These are phyloP conservation scores for Coregonus sp. DNA, from an alignment of 2,797 vertebrate genomes.

Conservation along the genomic window DNA sequence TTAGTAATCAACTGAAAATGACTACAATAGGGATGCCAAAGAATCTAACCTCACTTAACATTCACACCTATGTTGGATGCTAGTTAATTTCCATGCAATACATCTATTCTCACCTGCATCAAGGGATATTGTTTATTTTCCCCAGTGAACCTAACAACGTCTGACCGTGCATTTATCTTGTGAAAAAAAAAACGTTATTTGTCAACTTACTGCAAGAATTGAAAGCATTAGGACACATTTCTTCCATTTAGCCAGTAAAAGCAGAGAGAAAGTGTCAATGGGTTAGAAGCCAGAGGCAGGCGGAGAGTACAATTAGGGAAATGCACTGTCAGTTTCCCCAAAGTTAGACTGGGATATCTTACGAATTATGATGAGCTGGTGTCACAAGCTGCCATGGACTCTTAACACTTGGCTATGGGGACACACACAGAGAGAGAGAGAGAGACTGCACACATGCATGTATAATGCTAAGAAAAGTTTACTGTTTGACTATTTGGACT, in stretches of 20 bases:
- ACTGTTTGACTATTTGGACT: neutral
- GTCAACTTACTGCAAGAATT: neutral
- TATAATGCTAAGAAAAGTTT: neutral
- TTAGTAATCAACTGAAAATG: neutral
- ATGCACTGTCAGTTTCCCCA: neutral
- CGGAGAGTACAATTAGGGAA: neutral
- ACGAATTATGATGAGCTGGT: constrained; percentile 1
- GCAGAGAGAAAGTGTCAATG: neutral
- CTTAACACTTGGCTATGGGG: neutral
- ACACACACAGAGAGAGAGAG: neutral
- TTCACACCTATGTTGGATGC: neutral
- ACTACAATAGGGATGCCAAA: neutral
- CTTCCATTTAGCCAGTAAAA: neutral
- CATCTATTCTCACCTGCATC: neutral
- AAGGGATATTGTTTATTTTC: neutral
- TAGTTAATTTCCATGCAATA: neutral
- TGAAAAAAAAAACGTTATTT: neutral
- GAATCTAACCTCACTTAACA: neutral
- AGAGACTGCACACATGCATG: neutral
- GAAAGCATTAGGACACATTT: neutral
- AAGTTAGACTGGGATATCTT: neutral
- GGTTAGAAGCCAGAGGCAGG: neutral
- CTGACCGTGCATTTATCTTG: neutral
- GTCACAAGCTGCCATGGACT: neutral
- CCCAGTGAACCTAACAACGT: neutral